Evolutionary conservation across 2,888 invertebrate species (phyloP).

Genomic region (Eupithecia abbreviata): DNA sequence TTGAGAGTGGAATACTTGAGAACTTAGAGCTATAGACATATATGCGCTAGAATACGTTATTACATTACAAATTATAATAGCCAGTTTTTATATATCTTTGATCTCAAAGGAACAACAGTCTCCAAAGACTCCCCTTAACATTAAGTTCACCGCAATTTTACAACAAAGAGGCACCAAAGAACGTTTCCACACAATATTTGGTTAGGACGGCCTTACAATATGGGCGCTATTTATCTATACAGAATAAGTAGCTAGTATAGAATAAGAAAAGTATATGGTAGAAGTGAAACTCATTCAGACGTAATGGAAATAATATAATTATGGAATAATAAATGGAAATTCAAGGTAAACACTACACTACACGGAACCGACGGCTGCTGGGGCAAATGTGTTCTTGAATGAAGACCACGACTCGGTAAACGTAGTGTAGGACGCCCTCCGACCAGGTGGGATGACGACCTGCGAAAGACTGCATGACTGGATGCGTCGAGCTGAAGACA

Average conservation of each 20-base stretch:
- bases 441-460: too few species aligned
- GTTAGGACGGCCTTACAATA: slow-evolving; percentile 34
- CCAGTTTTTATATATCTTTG: neutral
- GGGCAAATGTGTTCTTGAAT: too few species aligned
- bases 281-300: slow-evolving; percentile 19
- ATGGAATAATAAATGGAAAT: too few species aligned
- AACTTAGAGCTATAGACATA: neutral
- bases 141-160: slow-evolving; percentile 29
- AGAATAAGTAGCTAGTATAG: slow-evolving; percentile 13
- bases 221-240: slow-evolving; percentile 25
- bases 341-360: too few species aligned
- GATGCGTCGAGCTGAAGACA: too few species aligned
- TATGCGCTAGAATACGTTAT: neutral
- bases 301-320: neutral
- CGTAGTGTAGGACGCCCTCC: too few species aligned
- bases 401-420: too few species aligned
- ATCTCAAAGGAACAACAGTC: slow-evolving; percentile 9
- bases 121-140: slow-evolving; percentile 13
- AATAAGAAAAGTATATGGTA: neutral
- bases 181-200: slow-evolving; percentile 27
- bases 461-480: too few species aligned
- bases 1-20: too few species aligned
- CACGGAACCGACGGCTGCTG: too few species aligned
- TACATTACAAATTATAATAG: neutral
- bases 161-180: slow-evolving; percentile 25